Evolutionary conservation across 2,113 vertebrate genomes (phyloP), one percentile per base, ranked within the genome.

Genomic region (Callocephalon fimbriatum): DNA sequence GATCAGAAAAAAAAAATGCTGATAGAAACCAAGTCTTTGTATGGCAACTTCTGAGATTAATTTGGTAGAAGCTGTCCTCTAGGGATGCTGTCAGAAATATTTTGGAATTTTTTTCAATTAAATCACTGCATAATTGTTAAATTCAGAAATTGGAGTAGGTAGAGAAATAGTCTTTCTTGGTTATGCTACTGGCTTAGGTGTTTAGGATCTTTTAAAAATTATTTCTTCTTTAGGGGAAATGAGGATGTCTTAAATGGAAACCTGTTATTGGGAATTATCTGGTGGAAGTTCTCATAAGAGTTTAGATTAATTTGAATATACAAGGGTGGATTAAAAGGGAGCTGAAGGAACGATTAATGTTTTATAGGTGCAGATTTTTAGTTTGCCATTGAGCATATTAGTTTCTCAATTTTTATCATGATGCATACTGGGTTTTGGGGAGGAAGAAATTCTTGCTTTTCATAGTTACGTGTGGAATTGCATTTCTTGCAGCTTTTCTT

Each of bases 401-500:
- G 3, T 78, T 90, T 80, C 12, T 71, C 3, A 47, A 0, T 88
- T 95, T 86, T 92, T 75, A 21, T 62, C 44, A 38, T 40, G 70
- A 74, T 44, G 61, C 7, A 10, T 67, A 40, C 6, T 27, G 40
- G 25, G 9, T 50, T 87, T 84, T 27, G 62, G 42, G 53, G 25
- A 71, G 29, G 58, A 77, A 86, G 59, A 74, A 88, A 62, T 92
- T 93, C 35, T 84, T 54, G 7, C 15, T 81, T 78, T 48, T 44
- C 90, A 42, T 54, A 48, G 18, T 56, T 74, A 70, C 61, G 42
- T 66, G 48, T 70, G 65, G 62, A 95, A 87, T 32, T 88, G 61
- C 79, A 40, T 82, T 92, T 90, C 54, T 90, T 82, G 27, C 66
- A 92, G 70, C 32, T 94, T 95, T 86, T 68, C 66, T 94, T 82